phyloP scores from a whole-genome alignment of 1,140 invertebrate genomes.

The Ceratina calcarata region DNA sequence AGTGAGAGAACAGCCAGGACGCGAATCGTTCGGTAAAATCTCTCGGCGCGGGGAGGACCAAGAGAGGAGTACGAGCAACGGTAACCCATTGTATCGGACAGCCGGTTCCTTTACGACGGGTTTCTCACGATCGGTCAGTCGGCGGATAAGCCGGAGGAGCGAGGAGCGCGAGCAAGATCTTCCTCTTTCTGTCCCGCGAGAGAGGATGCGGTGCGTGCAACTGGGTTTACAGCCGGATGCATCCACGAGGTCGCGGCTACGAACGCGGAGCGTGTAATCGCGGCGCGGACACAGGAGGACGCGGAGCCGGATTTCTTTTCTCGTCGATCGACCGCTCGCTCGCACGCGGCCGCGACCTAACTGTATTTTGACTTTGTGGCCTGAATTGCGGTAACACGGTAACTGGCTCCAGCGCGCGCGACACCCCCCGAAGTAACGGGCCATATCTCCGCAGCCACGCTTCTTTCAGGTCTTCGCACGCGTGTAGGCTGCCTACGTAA shows the following conservation, averaged over 20 bases:
- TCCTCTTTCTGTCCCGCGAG: neutral
- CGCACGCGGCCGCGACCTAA: conserved; percentile 73
- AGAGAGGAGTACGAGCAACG: conserved; percentile 25
- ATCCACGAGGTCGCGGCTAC: conserved; percentile 36
- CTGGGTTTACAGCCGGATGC: conserved; percentile 65
- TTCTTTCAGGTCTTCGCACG: conserved; percentile 62
- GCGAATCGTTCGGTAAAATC: conserved; percentile 20
- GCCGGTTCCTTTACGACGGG: conserved; percentile 43
- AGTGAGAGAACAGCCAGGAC: neutral
- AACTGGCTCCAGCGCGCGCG: conserved; percentile 78
- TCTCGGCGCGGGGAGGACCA: neutral
- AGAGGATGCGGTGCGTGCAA: conserved; percentile 53
- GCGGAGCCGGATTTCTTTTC: conserved; percentile 65
- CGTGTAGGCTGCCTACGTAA: conserved; percentile 72
- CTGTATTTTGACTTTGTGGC: conserved; percentile 82
- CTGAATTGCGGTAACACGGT: conserved; percentile 81
- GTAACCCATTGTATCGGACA: conserved; percentile 50
- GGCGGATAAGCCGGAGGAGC: conserved; percentile 31
- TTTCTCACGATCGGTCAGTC: conserved; percentile 54
- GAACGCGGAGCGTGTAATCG: neutral
- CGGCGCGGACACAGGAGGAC: conserved; percentile 27
- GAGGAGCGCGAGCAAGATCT: conserved; percentile 16
- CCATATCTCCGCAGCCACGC: conserved; percentile 72
- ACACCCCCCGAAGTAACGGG: conserved; percentile 78
- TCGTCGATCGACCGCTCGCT: conserved; percentile 46